phyloP scores from a whole-genome alignment of 2,113 vertebrate genomes.

The Morone chrysops region DNA sequence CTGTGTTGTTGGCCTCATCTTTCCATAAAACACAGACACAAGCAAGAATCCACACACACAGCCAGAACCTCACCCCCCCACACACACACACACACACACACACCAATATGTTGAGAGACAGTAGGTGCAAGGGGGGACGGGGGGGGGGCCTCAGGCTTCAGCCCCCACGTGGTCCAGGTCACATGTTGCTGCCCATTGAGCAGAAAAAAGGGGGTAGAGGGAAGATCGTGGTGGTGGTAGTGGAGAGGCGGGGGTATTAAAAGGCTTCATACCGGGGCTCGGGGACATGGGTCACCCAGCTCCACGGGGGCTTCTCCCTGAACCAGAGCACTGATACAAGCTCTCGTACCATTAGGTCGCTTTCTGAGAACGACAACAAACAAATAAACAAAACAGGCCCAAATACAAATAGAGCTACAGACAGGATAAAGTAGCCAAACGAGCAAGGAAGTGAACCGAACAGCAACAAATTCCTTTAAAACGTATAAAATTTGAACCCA shows the following conservation, averaged over 20 bases:
- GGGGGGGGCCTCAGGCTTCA: slow-evolving; percentile 24
- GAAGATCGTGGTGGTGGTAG: slow-evolving; percentile 17
- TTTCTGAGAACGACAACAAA: slow-evolving; percentile 39
- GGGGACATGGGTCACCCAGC: slow-evolving; percentile 45
- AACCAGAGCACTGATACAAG: slow-evolving; percentile 19
- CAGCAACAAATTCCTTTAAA: background rate
- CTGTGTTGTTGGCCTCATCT: slow-evolving; percentile 56
- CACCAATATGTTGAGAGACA: slow-evolving; percentile 40
- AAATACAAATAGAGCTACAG: slow-evolving; percentile 16
- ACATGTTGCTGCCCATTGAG: slow-evolving; percentile 63
- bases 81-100: slow-evolving; percentile 28
- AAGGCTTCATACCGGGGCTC: slow-evolving; percentile 34
- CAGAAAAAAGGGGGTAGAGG: slow-evolving; percentile 39
- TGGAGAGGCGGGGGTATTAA: slow-evolving; percentile 12
- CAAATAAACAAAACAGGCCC: slow-evolving; percentile 22
- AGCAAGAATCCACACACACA: slow-evolving; percentile 16
- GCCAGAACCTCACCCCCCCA: slow-evolving; percentile 30
- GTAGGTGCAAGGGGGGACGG: slow-evolving; percentile 27
- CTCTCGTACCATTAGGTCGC: background rate
- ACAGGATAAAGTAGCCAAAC: background rate
- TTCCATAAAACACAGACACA: slow-evolving; percentile 55
- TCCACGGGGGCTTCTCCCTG: slow-evolving; percentile 29
- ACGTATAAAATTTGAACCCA: background rate
- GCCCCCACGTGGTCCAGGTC: slow-evolving; percentile 54
- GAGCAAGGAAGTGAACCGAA: background rate